Conservation (phyloP, 2,113 vertebrate genomes). For the Phoenicopterus ruber region DNA sequence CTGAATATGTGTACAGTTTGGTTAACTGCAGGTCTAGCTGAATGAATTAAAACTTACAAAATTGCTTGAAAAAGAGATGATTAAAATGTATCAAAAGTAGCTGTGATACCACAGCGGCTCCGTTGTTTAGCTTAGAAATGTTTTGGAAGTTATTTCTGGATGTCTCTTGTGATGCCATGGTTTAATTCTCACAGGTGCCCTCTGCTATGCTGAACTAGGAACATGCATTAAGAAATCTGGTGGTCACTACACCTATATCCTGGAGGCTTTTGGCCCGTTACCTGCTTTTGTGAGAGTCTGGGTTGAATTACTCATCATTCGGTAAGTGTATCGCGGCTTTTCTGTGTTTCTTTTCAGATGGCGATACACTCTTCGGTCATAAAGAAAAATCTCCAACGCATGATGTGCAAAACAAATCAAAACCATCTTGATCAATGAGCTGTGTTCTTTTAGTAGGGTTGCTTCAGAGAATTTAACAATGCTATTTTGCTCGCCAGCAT, state of each 20-base stretch:
- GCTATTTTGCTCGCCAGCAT: neutral
- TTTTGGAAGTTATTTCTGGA: neutral
- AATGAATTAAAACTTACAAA: neutral
- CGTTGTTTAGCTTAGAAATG: neutral
- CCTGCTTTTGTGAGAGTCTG: constrained; percentile 92
- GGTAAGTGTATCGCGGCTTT: constrained; percentile 72
- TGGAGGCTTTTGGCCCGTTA: constrained; percentile 92
- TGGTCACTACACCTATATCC: constrained; percentile 93
- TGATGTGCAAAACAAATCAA: neutral
- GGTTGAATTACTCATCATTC: constrained; percentile 90
- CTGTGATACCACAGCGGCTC: neutral
- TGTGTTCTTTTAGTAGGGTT: neutral
- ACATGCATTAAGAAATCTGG: constrained; percentile 96
- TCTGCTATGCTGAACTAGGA: constrained; percentile 93
- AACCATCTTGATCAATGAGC: neutral
- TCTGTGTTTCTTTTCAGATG: neutral
- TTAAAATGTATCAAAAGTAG: neutral
- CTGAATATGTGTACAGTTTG: neutral
- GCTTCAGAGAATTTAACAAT: neutral
- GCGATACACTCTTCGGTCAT: neutral
- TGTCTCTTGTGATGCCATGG: neutral
- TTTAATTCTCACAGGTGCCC: constrained; percentile 78
- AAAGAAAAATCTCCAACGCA: neutral
- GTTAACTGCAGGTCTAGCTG: neutral
- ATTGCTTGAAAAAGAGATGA: neutral